Percentiles rank a stretch among this genome's conserved stretches.
Evolutionary conservation across 53 echinoderm and acorn worm species (phyloP).

Genomic region (Glandiceps talaboti): DNA sequence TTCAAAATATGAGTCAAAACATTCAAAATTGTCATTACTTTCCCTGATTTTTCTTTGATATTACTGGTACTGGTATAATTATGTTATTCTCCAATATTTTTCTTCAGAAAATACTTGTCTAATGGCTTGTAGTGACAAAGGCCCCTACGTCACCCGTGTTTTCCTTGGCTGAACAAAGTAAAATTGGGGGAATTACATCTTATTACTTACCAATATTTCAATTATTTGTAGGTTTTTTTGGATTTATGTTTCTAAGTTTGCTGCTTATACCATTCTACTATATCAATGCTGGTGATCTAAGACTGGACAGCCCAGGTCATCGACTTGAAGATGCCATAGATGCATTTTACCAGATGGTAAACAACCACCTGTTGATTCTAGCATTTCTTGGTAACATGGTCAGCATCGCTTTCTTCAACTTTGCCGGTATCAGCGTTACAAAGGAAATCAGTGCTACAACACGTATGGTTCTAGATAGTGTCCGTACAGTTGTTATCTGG

Average conservation of each 20-base stretch:
- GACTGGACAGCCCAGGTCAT: conserved; percentile 24
- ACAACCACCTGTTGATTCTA: conserved; percentile 35
- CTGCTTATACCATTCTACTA: conserved; percentile 63
- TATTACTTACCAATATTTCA: too few relatives aligned
- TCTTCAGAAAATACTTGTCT: too few relatives aligned
- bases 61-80: too few relatives aligned
- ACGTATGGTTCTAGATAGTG: conserved; percentile 73
- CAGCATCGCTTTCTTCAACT: conserved; percentile 85
- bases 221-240: conserved; percentile 54
- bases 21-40: too few relatives aligned
- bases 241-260: conserved; percentile 34
- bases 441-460: conserved; percentile 79
- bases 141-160: too few relatives aligned
- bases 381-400: conserved; percentile 51
- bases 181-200: too few relatives aligned
- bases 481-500: conserved; percentile 67
- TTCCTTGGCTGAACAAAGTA: too few relatives aligned
- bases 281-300: conserved; percentile 40
- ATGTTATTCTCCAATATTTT: too few relatives aligned
- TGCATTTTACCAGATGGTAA: conserved; percentile 39
- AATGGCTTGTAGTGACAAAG: too few relatives aligned
- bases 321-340: conserved; percentile 57
- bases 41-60: too few relatives aligned
- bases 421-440: conserved; percentile 78
- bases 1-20: too few relatives aligned